phyloP scores from a whole-genome alignment of 2,797 vertebrate species.

The Pteropus rufus region DNA sequence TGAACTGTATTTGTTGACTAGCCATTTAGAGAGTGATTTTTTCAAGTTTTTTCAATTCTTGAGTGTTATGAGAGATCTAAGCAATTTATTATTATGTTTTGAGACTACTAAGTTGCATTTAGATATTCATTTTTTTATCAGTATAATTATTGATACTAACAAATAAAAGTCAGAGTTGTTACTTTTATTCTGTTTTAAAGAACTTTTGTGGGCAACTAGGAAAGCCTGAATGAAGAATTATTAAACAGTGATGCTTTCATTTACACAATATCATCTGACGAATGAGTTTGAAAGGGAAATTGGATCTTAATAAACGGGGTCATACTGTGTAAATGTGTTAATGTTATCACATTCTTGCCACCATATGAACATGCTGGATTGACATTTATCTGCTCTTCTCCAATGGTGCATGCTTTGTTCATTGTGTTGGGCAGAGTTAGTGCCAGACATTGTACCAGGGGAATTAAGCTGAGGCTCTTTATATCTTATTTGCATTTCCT shows the following conservation, averaged over 20 bases:
- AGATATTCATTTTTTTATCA: neutral
- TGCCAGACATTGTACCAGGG: constrained; percentile 73
- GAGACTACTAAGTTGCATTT: neutral
- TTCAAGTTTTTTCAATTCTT: neutral
- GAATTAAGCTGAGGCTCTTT: constrained; percentile 73
- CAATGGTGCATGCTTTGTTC: constrained; percentile 76
- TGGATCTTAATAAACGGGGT: neutral
- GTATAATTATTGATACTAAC: neutral
- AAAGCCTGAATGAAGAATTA: neutral
- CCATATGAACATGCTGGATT: constrained; percentile 73
- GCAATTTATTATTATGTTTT: neutral
- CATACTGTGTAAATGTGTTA: neutral
- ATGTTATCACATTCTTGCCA: constrained; percentile 77
- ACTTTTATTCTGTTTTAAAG: neutral
- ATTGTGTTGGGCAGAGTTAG: constrained; percentile 76
- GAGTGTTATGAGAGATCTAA: neutral
- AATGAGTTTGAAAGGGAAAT: neutral
- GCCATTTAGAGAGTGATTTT: neutral
- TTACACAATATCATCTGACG: neutral
- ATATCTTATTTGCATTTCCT: constrained; percentile 74
- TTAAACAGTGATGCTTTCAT: neutral
- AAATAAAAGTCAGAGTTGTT: neutral
- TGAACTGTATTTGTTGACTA: neutral
- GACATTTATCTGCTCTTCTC: constrained; percentile 78
- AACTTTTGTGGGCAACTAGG: neutral